A percentile compares a stretch with the other conserved stretches of the same genome.
phyloP scores from a whole-genome alignment of 2,797 vertebrate species.

The Argentina silus region DNA sequence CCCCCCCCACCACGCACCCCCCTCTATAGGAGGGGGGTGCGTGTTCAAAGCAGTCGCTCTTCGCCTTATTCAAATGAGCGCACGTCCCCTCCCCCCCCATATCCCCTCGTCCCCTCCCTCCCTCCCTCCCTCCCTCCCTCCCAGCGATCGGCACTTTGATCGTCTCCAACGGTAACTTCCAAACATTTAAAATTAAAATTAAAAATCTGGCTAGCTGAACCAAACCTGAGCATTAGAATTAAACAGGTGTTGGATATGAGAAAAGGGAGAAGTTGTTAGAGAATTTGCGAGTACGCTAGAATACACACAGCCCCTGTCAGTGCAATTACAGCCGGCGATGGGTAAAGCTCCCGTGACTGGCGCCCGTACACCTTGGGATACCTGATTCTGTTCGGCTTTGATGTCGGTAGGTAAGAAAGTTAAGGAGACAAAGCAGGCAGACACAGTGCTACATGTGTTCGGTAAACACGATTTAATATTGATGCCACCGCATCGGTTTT shows the following conservation, averaged over 20 bases:
- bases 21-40: conserved; percentile 48
- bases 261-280: conserved; percentile 69
- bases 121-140: neutral
- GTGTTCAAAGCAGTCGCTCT: conserved; percentile 74
- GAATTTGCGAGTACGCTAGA: conserved; percentile 76
- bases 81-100: conserved; percentile 36
- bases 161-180: conserved; percentile 71
- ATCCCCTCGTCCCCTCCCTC: conserved; percentile 8
- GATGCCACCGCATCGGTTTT: conserved; percentile 55
- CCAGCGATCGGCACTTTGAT: conserved; percentile 74
- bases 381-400: conserved; percentile 76
- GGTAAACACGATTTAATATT: conserved; percentile 79
- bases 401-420: conserved; percentile 75
- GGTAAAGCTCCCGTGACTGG: conserved; percentile 71
- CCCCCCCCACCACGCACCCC: conserved; percentile 29
- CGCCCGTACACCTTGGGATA: conserved; percentile 71
- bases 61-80: conserved; percentile 78
- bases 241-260: conserved; percentile 75
- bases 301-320: conserved; percentile 67
- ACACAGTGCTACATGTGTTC: conserved; percentile 71
- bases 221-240: conserved; percentile 77
- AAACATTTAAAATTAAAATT: conserved; percentile 82
- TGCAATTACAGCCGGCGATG: conserved; percentile 76
- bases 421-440: conserved; percentile 74
- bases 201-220: conserved; percentile 66